Conservation (phyloP, 2,888 invertebrate genomes). For the Ennomos erosarius region DNA sequence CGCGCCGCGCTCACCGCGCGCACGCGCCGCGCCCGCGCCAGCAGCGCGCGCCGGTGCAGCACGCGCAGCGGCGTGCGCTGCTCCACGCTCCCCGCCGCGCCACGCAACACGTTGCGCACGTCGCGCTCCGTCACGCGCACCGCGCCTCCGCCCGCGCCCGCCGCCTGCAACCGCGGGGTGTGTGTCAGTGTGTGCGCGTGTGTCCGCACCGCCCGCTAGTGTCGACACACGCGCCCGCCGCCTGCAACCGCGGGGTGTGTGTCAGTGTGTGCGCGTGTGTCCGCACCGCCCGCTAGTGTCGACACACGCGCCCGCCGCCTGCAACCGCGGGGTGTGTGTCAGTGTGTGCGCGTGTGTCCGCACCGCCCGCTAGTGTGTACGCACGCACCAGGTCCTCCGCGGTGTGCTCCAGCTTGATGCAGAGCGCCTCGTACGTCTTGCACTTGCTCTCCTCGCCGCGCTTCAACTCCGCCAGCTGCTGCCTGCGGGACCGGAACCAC, state of each 20-base stretch:
- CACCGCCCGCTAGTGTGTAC: no score
- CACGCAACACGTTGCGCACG: constrained; percentile 46
- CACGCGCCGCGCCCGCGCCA: constrained; percentile 88
- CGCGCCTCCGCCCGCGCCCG: constrained; percentile 12
- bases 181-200: no score
- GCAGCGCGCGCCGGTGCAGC: constrained; percentile 92
- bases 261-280: no score
- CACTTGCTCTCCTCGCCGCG: constrained; percentile 94
- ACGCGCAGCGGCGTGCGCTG: constrained; percentile 96
- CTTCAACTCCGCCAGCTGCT: constrained; percentile 89
- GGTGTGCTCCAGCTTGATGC: constrained; percentile 80
- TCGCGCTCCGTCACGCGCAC: constrained; percentile 10
- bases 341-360: no score
- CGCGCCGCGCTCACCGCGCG: constrained; percentile 83
- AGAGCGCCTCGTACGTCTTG: constrained; percentile 94
- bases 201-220: no score
- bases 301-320: constrained; percentile 17
- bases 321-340: background rate
- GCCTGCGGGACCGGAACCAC: constrained; percentile 66
- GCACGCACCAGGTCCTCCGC: constrained; percentile 46
- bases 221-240: constrained; percentile 17
- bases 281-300: background rate
- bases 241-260: background rate
- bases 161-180: constrained; percentile 2
- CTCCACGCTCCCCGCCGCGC: constrained; percentile 68